Evolutionary conservation across 2,113 vertebrate species (phyloP), one percentile per base, ranked within the genome.

Genomic region (Myrmecophaga tridactyla): DNA sequence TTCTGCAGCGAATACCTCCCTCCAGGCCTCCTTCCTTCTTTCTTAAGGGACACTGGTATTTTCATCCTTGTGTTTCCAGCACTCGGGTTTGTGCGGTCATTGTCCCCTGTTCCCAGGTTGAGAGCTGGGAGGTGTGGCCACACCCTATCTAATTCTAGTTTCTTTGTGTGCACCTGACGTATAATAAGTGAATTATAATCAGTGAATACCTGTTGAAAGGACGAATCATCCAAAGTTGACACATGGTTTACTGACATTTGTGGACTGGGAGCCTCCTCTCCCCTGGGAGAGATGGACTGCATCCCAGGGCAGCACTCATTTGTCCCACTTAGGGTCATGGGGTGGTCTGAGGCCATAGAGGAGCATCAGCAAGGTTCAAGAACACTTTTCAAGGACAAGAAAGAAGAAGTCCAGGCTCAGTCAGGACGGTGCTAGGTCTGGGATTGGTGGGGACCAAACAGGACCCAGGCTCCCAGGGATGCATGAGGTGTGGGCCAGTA

Each of bases 171-270:
- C 31, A 15, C 85, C 58, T 41, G 67, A 27, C 58, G 4, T 84
- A 81, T 51, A 60, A 29, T 14, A 7, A 69, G 34, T 25, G 8
- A 14, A n/a, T n/a, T n/a, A n/a, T n/a, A n/a, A n/a, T 93, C 72
- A 73, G 76, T 94, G 67, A 95, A 93, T 43, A 77, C 65, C 67
- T 43, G 73, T 87, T 60, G 41, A 77, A 90, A 88, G 75, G 90
- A 78, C 65, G 72, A 75, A 81, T 13, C n/a, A 48, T 84, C 13
- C 9, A 39, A 89, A 63, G 23, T 13, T 43, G 58, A 29, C 2
- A 10, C 3, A 5, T 73, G 34, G 18, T 75, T 83, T 95, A 90
- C 89, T 91, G 80, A 65, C 89, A 65, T 91, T n/a, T 51, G 9
- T 46, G 80, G 69, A 83, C 41, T 3, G 6, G 6, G 25, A 60